These are phyloP conservation scores for Nesogale talazaci DNA, from an alignment of 2,113 vertebrate genomes.

Conservation along the genomic window DNA sequence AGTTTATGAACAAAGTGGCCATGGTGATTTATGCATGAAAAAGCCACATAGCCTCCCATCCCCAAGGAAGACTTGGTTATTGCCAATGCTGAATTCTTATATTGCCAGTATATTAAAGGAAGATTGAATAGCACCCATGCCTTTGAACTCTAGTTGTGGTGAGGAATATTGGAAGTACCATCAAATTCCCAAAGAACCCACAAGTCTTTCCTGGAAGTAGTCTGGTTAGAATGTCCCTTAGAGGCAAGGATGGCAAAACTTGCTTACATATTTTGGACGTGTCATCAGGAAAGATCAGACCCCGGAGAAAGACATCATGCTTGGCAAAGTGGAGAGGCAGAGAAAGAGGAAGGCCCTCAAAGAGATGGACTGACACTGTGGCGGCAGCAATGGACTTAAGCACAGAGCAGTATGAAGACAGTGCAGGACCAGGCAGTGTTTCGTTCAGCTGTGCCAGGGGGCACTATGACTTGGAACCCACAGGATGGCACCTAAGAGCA, in stretches of 20 bases:
- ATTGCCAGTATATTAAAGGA: background rate
- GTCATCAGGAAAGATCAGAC: background rate
- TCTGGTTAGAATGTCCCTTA: background rate
- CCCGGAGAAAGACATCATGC: background rate
- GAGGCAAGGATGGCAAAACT: background rate
- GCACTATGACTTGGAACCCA: no score
- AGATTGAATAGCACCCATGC: background rate
- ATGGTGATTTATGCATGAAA: no score
- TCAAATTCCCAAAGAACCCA: background rate
- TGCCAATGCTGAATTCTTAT: no score
- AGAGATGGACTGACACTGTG: background rate
- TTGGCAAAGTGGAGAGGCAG: background rate
- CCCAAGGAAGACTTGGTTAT: no score
- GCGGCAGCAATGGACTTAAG: background rate
- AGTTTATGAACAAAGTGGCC: no score
- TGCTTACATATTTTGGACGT: background rate
- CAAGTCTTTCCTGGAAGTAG: background rate
- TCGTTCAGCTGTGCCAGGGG: background rate
- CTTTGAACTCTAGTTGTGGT: background rate
- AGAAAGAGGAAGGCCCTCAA: background rate
- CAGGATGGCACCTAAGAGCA: no score
- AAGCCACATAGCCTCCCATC: no score
- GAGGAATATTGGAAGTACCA: background rate
- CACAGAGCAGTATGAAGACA: background rate
- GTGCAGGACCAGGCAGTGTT: background rate